Evolutionary conservation across 2,888 invertebrate species (phyloP).

Genomic region (Synanthedon tipuliformis): DNA sequence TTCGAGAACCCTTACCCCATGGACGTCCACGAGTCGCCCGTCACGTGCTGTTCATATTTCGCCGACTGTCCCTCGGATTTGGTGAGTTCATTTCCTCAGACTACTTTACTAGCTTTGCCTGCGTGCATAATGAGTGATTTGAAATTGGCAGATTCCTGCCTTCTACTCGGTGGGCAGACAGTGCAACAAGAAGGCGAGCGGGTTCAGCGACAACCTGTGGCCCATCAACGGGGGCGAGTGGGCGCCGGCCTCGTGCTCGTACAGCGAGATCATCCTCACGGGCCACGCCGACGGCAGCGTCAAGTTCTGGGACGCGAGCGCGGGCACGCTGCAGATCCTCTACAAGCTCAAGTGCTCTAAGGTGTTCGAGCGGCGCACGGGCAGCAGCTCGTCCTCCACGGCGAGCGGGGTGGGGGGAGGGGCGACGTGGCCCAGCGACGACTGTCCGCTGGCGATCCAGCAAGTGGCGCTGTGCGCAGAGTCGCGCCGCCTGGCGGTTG

Average conservation of each 20-base stretch:
- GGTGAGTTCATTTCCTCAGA: slow-evolving; percentile 56
- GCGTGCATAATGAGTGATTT: slow-evolving; percentile 1
- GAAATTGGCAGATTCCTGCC: slow-evolving; percentile 75
- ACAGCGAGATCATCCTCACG: slow-evolving; percentile 98
- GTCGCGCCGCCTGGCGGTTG: slow-evolving; percentile 85
- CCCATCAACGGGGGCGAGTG: slow-evolving; percentile 97
- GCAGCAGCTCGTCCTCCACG: slow-evolving; percentile 1
- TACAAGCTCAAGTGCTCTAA: slow-evolving; percentile 98
- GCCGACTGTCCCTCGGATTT: slow-evolving; percentile 98
- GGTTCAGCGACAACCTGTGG: slow-evolving; percentile 94
- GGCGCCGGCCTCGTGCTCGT: slow-evolving; percentile 95
- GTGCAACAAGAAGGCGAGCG: slow-evolving; percentile 79
- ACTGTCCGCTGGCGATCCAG: slow-evolving; percentile 92
- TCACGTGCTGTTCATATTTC: slow-evolving; percentile 96
- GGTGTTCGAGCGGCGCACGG: slow-evolving; percentile 52
- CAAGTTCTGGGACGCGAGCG: slow-evolving; percentile 99
- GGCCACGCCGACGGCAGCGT: slow-evolving; percentile 95
- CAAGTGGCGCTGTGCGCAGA: slow-evolving; percentile 93
- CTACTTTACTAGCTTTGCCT: no score
- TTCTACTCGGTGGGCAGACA: slow-evolving; percentile 94
- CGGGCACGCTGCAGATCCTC: slow-evolving; percentile 93
- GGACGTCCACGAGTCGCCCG: slow-evolving; percentile 99
- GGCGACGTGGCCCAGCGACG: slow-evolving; percentile 57
- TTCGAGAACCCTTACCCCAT: slow-evolving; percentile 99
- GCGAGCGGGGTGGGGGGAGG: slow-evolving; percentile 19